These are phyloP conservation scores for Catocala nupta DNA, from an alignment of 2,888 invertebrate species.

Conservation along the genomic window DNA sequence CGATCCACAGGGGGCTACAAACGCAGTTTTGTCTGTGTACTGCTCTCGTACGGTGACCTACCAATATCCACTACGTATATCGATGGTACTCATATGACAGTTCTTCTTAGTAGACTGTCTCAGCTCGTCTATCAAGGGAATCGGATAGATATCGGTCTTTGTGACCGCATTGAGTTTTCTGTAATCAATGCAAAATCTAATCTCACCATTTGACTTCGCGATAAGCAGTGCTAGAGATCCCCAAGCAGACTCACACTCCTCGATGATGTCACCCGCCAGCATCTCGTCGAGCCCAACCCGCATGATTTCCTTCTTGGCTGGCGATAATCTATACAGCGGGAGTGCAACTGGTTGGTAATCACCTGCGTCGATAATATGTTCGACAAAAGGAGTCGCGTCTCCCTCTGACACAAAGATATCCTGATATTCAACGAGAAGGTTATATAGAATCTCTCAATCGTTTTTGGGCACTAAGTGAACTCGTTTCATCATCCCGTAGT, in stretches of 20 bases:
- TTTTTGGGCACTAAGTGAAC: background rate
- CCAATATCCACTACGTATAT: background rate
- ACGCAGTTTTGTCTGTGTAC: slow-evolving; percentile 55
- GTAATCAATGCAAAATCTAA: slow-evolving; percentile 16
- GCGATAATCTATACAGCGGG: background rate
- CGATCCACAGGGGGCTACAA: slow-evolving; percentile 54
- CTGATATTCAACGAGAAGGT: background rate
- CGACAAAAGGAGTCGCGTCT: background rate
- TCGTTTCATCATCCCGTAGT: background rate
- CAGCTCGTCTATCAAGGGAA: background rate
- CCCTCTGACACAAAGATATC: background rate
- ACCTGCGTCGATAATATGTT: background rate
- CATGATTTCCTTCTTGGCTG: background rate
- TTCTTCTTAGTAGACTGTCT: background rate
- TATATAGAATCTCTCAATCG: background rate
- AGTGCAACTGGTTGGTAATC: background rate
- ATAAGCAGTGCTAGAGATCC: slow-evolving; percentile 61
- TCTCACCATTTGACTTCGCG: slow-evolving; percentile 22
- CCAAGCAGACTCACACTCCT: slow-evolving; percentile 67
- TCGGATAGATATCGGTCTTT: background rate
- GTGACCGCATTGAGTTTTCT: slow-evolving; percentile 58
- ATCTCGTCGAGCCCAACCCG: background rate
- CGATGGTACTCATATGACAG: background rate
- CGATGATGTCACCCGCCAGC: slow-evolving; percentile 39
- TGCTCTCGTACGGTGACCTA: slow-evolving; percentile 60